These are phyloP conservation scores for Chalcosyrphus nemorum DNA, from an alignment of 2,888 invertebrate genomes.

Conservation along the genomic window DNA sequence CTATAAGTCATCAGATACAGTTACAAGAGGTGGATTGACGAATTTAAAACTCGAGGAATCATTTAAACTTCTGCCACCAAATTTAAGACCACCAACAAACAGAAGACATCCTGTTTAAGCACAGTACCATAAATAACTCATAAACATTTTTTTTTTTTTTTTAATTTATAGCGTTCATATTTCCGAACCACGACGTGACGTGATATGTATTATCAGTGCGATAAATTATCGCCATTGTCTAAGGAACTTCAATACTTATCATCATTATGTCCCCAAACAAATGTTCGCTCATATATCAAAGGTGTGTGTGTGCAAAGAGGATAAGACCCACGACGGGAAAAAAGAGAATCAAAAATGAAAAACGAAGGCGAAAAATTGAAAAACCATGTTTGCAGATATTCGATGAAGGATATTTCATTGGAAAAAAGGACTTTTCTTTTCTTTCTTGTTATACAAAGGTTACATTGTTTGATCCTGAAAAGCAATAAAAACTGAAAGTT, in stretches of 20 bases:
- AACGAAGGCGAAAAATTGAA: constrained; percentile 4
- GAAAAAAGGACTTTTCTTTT: not conserved
- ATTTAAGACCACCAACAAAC: no score
- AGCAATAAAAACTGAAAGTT: constrained; percentile 44
- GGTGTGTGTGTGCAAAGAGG: no score
- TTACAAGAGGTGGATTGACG: no score
- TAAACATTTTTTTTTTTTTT: no score
- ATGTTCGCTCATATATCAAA: not conserved
- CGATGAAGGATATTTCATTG: not conserved
- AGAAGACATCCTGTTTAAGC: no score
- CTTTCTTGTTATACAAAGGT: not conserved
- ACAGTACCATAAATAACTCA: no score
- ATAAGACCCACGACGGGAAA: not conserved
- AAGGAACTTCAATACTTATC: not conserved
- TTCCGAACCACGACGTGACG: not conserved
- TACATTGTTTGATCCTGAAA: constrained; percentile 24
- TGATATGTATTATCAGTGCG: not conserved
- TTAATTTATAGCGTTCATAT: no score
- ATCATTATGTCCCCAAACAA: not conserved
- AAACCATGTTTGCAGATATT: constrained; percentile 1
- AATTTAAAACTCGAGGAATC: no score
- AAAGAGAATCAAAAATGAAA: constrained; percentile 7
- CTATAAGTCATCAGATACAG: no score
- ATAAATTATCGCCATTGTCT: not conserved
- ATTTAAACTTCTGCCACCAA: no score